These are phyloP conservation scores for Pseudanteris insignis DNA, from an alignment of 2,888 invertebrate species.

Conservation along the genomic window DNA sequence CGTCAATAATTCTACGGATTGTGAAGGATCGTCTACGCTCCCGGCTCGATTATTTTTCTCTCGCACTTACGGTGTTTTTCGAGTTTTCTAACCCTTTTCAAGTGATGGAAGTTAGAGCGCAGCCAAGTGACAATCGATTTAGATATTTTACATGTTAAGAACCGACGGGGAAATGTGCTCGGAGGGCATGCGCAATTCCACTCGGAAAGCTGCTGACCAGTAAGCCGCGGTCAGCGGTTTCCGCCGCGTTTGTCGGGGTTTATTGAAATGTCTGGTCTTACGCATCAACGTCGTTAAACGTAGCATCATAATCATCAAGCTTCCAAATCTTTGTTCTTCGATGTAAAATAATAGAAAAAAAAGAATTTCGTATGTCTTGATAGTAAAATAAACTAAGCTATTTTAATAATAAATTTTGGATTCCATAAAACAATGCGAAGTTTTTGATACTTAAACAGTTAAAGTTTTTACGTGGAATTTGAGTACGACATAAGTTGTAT, in stretches of 20 bases:
- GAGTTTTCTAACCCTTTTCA: conserved; percentile 38
- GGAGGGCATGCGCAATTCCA: conserved; percentile 57
- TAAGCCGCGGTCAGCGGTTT: conserved; percentile 56
- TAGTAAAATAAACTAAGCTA: neutral
- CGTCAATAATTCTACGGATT: no score
- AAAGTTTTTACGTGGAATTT: no score
- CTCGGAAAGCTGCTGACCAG: conserved; percentile 54
- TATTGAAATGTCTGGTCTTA: conserved; percentile 66
- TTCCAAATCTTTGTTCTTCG: neutral
- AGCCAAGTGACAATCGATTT: conserved; percentile 51
- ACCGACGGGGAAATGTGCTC: conserved; percentile 38
- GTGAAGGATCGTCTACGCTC: no score
- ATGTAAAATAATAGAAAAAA: neutral
- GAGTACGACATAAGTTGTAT: no score
- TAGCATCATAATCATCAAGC: conserved; percentile 32
- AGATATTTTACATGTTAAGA: conserved; percentile 49
- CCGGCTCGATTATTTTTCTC: no score
- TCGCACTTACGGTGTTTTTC: no score
- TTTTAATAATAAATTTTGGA: neutral
- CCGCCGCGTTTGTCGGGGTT: conserved; percentile 57
- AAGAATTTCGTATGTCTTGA: neutral
- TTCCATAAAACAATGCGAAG: no score
- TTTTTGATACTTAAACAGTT: no score
- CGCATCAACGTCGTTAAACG: conserved; percentile 51
- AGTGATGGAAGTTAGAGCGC: conserved; percentile 32